phyloP scores from a whole-genome alignment of 2,888 invertebrate species.

The Hemithea aestivaria region DNA sequence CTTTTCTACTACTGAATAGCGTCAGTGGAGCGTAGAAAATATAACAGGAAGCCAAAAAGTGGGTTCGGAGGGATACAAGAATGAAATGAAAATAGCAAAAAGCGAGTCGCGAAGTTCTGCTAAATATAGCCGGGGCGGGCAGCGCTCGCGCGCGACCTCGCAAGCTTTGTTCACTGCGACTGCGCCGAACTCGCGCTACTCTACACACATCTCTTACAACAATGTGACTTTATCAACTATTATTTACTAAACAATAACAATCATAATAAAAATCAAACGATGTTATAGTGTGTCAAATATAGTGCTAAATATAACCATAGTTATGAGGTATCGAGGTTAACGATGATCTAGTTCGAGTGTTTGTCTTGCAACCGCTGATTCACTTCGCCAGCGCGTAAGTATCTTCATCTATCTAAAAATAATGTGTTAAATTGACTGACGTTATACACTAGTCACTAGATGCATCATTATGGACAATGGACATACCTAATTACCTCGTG shows the following conservation, averaged over 20 bases:
- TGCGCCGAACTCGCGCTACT: conserved; percentile 17
- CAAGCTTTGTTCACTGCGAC: conserved; percentile 47
- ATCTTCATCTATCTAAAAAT: conserved; percentile 24
- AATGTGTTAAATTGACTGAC: conserved; percentile 21
- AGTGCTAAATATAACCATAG: conserved; percentile 8
- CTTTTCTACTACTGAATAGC: too few species aligned
- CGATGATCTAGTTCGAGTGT: conserved; percentile 47
- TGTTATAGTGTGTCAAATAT: conserved; percentile 1
- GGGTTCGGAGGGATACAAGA: conserved; percentile 57
- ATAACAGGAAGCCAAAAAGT: conserved; percentile 53
- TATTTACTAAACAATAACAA: conserved; percentile 15
- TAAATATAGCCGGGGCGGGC: conserved; percentile 69
- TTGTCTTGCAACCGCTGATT: conserved; percentile 39
- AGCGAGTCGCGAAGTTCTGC: conserved; percentile 72
- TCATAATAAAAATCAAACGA: background rate
- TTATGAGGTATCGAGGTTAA: conserved; percentile 39
- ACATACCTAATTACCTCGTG: background rate
- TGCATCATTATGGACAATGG: background rate
- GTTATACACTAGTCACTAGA: conserved; percentile 16
- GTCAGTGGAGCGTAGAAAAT: conserved; percentile 21
- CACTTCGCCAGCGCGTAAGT: conserved; percentile 54
- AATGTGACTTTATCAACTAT: conserved; percentile 16
- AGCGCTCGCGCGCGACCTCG: conserved; percentile 50
- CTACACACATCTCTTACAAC: conserved; percentile 27
- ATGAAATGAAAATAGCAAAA: conserved; percentile 77